A percentile compares a stretch with the other conserved stretches of the same genome.
phyloP scores from a whole-genome alignment of 2,113 vertebrate species.

The Accipiter virgatus region DNA sequence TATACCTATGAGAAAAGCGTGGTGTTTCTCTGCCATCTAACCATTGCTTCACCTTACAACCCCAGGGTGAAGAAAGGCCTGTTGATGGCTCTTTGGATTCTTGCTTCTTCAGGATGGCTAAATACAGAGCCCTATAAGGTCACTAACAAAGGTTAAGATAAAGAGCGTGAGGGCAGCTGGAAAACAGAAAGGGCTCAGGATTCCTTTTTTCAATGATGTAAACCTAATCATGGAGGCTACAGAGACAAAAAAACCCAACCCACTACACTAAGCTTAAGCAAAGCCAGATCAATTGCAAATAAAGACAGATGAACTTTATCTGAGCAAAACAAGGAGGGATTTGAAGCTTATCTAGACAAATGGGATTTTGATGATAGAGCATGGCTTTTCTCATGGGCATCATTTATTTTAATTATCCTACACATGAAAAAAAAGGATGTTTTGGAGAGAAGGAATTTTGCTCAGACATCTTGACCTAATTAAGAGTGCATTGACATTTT shows the following conservation, averaged over 20 bases:
- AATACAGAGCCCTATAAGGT: neutral
- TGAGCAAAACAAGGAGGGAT: neutral
- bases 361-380: slow-evolving; percentile 28
- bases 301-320: slow-evolving; percentile 31
- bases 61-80: neutral
- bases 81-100: neutral
- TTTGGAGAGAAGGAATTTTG: slow-evolving; percentile 44
- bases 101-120: neutral
- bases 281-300: slow-evolving; percentile 17
- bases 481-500: slow-evolving; percentile 57
- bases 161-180: neutral
- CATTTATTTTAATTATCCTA: slow-evolving; percentile 58
- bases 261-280: neutral
- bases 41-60: neutral
- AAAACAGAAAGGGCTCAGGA: neutral
- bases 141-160: neutral
- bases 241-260: neutral
- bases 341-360: slow-evolving; percentile 52
- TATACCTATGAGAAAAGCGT: neutral
- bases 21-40: neutral
- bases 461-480: slow-evolving; percentile 56
- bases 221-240: neutral
- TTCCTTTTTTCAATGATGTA: neutral
- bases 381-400: slow-evolving; percentile 35
- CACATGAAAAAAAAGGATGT: neutral